These are phyloP conservation scores for Eucriotettix oculatus DNA, from an alignment of 2,888 invertebrate genomes.

Conservation along the genomic window DNA sequence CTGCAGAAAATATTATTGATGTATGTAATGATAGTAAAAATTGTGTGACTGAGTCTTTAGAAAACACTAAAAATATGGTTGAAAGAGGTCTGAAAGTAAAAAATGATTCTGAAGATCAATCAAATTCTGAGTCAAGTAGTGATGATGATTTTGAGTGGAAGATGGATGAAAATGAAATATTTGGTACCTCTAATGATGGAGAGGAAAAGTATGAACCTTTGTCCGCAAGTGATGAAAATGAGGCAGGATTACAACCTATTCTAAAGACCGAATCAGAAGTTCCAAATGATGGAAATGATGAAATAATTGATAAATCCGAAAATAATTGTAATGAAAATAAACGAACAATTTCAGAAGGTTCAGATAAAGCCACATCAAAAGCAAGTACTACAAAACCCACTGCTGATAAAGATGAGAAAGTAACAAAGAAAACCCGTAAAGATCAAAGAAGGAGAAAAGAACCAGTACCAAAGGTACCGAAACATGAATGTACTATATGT, in stretches of 20 bases:
- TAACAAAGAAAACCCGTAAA: not conserved
- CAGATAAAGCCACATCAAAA: not conserved
- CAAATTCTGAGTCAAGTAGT: constrained; percentile 1
- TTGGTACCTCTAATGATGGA: not conserved
- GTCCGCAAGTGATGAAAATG: not conserved
- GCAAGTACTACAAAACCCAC: too few relatives aligned
- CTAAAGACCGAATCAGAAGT: not conserved
- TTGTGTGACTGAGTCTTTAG: not conserved
- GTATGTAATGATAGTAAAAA: constrained; percentile 3
- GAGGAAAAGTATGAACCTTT: constrained; percentile 4
- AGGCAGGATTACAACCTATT: not conserved
- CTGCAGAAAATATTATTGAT: constrained; percentile 8
- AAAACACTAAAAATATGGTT: not conserved
- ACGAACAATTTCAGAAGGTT: not conserved
- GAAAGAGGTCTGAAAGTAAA: constrained; percentile 2
- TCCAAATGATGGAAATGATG: not conserved
- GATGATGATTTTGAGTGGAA: constrained; percentile 13
- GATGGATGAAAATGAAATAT: constrained; percentile 8
- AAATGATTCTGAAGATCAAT: not conserved
- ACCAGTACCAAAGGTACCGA: constrained; percentile 7
- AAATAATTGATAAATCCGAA: not conserved
- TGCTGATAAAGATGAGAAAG: not conserved
- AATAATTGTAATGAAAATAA: not conserved
- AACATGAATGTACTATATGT: constrained; percentile 17
- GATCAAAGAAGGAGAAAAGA: constrained; percentile 10